These are phyloP conservation scores for Sycophila texana DNA, from an alignment of 2,888 invertebrate species.

Conservation along the genomic window DNA sequence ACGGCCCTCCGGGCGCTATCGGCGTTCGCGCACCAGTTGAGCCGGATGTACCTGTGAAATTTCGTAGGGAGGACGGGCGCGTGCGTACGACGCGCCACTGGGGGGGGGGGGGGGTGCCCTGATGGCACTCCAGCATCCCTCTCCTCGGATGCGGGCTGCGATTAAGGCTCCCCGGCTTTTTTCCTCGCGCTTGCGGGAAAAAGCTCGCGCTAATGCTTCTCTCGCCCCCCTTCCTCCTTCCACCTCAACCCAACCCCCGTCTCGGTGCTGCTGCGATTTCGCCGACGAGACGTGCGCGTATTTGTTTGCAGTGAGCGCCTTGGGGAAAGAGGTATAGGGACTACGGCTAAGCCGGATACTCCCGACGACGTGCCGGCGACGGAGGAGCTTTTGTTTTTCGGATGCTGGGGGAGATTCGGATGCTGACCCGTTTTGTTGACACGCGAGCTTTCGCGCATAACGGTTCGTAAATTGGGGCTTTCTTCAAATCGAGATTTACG, in stretches of 20 bases:
- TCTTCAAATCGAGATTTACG: constrained; percentile 32
- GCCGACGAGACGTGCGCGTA: constrained; percentile 32
- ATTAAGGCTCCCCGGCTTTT: constrained; percentile 35
- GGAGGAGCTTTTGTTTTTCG: constrained; percentile 50
- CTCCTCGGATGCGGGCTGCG: constrained; percentile 36
- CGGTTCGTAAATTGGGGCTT: constrained; percentile 44
- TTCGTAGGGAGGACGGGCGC: constrained; percentile 16
- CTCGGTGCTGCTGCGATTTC: constrained; percentile 24
- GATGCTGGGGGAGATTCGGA: constrained; percentile 24
- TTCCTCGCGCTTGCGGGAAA: not conserved
- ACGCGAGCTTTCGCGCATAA: constrained; percentile 34
- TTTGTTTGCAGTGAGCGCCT: constrained; percentile 44
- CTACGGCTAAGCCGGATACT: too few relatives aligned
- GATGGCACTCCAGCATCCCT: not conserved
- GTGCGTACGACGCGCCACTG: constrained; percentile 28
- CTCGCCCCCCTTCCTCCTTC: not conserved
- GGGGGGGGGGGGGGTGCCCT: not conserved
- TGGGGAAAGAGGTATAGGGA: not conserved
- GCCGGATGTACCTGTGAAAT: constrained; percentile 4
- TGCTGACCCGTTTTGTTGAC: constrained; percentile 19
- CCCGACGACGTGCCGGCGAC: not conserved
- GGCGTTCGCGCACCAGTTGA: constrained; percentile 44
- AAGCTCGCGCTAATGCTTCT: constrained; percentile 30
- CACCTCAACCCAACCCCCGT: not conserved
- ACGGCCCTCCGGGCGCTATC: constrained; percentile 39